Evolutionary conservation across 2,888 invertebrate genomes (phyloP).

Genomic region (Catotricha subobsoleta): DNA sequence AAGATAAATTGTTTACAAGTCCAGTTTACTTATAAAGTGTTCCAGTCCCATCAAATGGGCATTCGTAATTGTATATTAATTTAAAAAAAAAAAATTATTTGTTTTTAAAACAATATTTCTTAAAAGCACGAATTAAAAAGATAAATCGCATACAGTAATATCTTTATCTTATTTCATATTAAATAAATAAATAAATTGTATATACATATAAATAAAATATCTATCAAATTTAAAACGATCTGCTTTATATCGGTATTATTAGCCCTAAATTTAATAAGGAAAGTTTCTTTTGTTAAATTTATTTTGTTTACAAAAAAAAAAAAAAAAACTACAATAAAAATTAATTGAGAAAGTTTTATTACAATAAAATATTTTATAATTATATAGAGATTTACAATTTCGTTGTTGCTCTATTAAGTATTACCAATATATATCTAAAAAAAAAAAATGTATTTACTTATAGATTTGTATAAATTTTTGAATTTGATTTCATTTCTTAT

Average conservation of each 20-base stretch:
- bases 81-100: constrained; percentile 5
- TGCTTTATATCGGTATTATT: no score
- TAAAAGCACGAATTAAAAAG: not conserved
- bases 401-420: not conserved
- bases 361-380: not conserved
- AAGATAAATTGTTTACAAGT: constrained; percentile 4
- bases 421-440: not conserved
- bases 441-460: not conserved
- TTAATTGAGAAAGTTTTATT: not conserved
- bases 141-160: no score
- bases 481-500: not conserved
- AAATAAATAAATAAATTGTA: constrained; percentile 32
- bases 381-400: not conserved
- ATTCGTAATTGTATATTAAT: not conserved
- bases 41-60: constrained; percentile 3
- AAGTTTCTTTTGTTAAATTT: not conserved
- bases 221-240: no score
- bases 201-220: no score
- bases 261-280: no score
- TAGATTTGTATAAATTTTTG: not conserved
- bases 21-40: constrained; percentile 6
- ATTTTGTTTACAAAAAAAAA: not conserved
- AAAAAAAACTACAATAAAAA: not conserved
- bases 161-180: constrained; percentile 28
- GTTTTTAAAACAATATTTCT: not conserved